Conservation (phyloP, 1,140 invertebrate species). For the Halyomorpha halys region DNA sequence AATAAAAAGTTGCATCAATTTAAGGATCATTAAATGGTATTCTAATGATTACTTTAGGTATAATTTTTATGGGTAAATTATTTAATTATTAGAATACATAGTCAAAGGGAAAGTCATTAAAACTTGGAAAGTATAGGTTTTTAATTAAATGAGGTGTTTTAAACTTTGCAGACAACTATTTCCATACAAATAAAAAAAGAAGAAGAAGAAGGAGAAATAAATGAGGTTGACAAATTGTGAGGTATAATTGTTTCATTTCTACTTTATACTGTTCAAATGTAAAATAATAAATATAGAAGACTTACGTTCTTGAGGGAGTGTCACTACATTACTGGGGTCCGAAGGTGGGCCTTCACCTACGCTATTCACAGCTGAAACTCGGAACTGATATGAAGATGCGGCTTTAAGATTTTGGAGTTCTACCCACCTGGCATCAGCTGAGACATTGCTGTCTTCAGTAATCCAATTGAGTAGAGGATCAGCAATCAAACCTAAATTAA, state of each 20-base stretch:
- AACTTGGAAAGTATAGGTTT: neutral
- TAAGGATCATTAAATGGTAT: neutral
- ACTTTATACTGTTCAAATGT: neutral
- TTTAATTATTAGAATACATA: neutral
- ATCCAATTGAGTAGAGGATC: slow-evolving; percentile 78
- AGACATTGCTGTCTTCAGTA: slow-evolving; percentile 77
- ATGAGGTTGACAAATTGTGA: neutral
- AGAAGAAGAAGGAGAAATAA: slow-evolving; percentile 1
- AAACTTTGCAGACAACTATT: neutral
- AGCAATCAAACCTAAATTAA: slow-evolving; percentile 58
- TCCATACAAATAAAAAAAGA: neutral
- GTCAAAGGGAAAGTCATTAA: neutral
- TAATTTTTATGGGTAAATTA: neutral
- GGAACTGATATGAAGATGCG: slow-evolving; percentile 88
- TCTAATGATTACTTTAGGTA: neutral
- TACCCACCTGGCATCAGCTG: slow-evolving; percentile 63
- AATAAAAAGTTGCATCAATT: no score
- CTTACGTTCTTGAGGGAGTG: slow-evolving; percentile 87
- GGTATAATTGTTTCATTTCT: no score
- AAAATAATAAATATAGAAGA: slow-evolving; percentile 25
- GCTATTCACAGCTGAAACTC: slow-evolving; percentile 88
- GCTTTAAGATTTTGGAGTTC: slow-evolving; percentile 81
- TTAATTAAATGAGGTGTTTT: neutral
- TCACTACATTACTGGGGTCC: slow-evolving; percentile 72
- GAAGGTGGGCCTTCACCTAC: slow-evolving; percentile 89